Evolutionary conservation across 2,113 vertebrate genomes (phyloP), one percentile per base, ranked within the genome.

Genomic region (Nyctereutes procyonoides): DNA sequence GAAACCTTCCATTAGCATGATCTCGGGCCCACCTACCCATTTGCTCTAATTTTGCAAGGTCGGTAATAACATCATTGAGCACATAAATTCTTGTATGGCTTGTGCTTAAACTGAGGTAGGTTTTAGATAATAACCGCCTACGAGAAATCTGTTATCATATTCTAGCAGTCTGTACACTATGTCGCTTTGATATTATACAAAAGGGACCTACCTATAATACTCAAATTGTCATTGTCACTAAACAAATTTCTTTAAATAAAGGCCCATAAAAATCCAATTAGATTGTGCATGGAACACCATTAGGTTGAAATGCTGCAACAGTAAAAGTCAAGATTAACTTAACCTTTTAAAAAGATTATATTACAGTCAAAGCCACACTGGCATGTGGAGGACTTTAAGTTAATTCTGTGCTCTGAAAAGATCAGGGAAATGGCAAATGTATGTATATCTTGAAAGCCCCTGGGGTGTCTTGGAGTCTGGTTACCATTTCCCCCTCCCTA

Each of bases 191-290:
- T 93, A 94, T 77, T 88, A 62, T 73, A 58, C 94, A 88, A 88
- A 97, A 86, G 84, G 88, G 90, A 96, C 51, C 65, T 93, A 81
- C 65, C 38, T 83, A 58, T 96, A 92, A 94, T 92, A 81, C 62
- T 92, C 93, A 85, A 96, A 95, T 96, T 93, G 60, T 81, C 93
- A 88, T 80, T 77, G 62, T 95, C 95, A 81, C 95, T 85, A 96
- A 98, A 97, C 90, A 96, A 89, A 92, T 96, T 95, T 93, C 93
- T 86, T 96, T 95, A 97, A 97, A 95, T 94, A 96, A 96, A 97
- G 38, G 26, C 85, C 90, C 88, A 83, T 97, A 95, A 96, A 96
- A 97, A 86, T 85, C 86, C 84, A 97, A 96, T 97, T 97, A 93
- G 88, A 85, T 51, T 71, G 92, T 95, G 74, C 69, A 87, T 60